Conservation (phyloP, 2,797 vertebrate genomes). For the Mus spretus region DNA sequence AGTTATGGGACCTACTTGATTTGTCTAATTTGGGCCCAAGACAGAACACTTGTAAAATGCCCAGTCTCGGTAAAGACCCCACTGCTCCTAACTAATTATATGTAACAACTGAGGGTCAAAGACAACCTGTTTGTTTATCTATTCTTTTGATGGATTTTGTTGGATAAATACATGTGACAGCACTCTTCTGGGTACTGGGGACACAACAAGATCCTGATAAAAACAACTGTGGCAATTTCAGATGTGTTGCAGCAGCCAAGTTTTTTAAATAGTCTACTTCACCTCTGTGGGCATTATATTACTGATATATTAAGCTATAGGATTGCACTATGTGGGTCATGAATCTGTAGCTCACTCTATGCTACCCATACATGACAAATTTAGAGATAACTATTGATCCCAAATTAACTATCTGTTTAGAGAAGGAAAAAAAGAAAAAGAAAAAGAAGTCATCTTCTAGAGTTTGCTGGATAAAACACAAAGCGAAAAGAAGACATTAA, state of each 20-base stretch:
- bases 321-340: neutral
- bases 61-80: neutral
- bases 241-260: neutral
- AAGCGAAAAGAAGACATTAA: slow-evolving; percentile 50
- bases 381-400: slow-evolving; percentile 37
- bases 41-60: neutral
- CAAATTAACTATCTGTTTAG: slow-evolving; percentile 12
- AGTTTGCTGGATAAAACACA: slow-evolving; percentile 49
- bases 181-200: slow-evolving; percentile 2
- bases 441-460: slow-evolving; percentile 39
- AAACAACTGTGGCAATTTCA: neutral
- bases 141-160: slow-evolving; percentile 49
- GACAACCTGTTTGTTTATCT: slow-evolving; percentile 14
- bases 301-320: neutral
- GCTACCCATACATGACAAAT: neutral
- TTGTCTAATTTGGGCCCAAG: neutral
- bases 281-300: neutral
- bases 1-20: neutral
- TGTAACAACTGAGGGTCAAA: neutral
- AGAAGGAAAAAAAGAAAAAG: neutral
- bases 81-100: neutral
- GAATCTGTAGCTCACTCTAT: neutral
- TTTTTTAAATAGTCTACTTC: slow-evolving; percentile 23
- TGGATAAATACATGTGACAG: slow-evolving; percentile 13
- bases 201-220: neutral